Base-by-base conservation (phyloP, 2,797 vertebrate genomes). In the Remorina albescens region DNA sequence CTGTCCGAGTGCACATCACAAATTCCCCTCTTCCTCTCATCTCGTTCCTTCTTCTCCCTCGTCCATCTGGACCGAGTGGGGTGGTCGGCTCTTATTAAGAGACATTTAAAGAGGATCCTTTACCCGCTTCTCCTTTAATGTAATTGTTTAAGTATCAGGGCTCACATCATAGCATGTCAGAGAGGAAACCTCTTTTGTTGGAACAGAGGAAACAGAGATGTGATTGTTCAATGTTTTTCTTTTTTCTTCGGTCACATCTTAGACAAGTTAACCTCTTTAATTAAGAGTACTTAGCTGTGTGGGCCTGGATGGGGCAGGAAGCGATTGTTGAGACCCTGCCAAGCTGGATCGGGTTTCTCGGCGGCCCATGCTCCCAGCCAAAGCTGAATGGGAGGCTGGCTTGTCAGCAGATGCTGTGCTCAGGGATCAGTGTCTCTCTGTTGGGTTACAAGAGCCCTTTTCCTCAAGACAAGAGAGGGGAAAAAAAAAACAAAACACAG, bases 341-440 rank as follows among this genome's bases (percentile, higher is more conserved):
- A 94, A 91, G 92, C 89, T 89, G 91, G 91, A 95, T 96, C 88
- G 92, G 83, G 92, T 95, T 96, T 95, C 91, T 91, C 89, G 81
- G 84, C 79, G 78, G 86, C 75, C 91, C 66, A 82, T 88, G 74
- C 86, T 92, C 79, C 91, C 86, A 92, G 89, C 89, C 93, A 92
- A 93, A 88, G 92, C 84, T 93, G 89, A 95, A 95, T 93, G 88
- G 94, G 93, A 95, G 91, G 82, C 90, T 92, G 88, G 83, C 89
- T 95, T 96, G 92, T 94, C 94, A 96, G 90, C 91, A 96, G 96
- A 95, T 92, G 90, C 95, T 95, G 86, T 93, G 90, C 91, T 92
- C 86, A 76, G 87, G 92, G 93, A 95, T 95, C 92, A 91, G 89
- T 93, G 89, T 84, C 87, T 92, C 83, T 84, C 85, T 95, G 90